Evolutionary conservation across 2,888 invertebrate genomes (phyloP).

Genomic region (Ochropleura plecta): DNA sequence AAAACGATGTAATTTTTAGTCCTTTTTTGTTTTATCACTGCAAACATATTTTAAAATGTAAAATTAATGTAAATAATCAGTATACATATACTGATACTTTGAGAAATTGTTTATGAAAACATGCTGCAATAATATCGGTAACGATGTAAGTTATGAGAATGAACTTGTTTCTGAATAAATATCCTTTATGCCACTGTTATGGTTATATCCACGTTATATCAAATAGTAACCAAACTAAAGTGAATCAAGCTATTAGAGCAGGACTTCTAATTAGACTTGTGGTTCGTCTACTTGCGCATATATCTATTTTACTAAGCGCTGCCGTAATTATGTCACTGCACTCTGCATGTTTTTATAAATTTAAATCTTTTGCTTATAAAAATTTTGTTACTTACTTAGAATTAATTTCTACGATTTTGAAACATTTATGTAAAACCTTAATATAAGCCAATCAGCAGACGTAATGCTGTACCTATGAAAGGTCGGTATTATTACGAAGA

Average conservation of each 20-base stretch:
- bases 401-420: no score
- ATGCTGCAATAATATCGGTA: background rate
- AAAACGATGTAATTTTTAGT: background rate
- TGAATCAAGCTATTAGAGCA: background rate
- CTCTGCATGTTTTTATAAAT: background rate
- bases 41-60: background rate
- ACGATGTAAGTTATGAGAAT: background rate
- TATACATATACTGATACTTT: background rate
- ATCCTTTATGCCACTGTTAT: conserved; percentile 1
- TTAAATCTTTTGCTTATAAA: background rate
- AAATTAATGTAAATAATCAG: no score
- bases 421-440: background rate
- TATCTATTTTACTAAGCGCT: background rate
- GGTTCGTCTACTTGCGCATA: background rate
- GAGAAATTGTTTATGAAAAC: conserved; percentile 1
- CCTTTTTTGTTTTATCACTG: background rate
- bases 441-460: background rate
- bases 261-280: background rate
- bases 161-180: conserved; percentile 6
- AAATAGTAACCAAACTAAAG: background rate
- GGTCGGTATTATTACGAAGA: background rate
- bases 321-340: background rate
- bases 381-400: background rate
- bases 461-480: background rate
- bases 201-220: background rate